Conservation (phyloP, 1,140 invertebrate genomes). For the Megalonaias nervosa region DNA sequence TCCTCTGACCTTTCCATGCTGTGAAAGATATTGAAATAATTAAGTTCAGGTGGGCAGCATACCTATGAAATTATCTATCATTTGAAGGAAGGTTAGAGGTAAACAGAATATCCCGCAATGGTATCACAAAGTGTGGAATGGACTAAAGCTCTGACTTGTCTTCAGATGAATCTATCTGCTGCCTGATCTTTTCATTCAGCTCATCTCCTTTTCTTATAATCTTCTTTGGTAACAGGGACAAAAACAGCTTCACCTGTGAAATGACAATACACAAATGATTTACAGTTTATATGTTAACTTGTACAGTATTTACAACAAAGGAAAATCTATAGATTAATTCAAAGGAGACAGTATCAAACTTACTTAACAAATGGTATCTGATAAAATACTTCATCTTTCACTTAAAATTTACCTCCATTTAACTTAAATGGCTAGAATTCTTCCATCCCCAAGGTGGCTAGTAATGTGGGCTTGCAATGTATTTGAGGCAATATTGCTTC, state of each 20-base stretch:
- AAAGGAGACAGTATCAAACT: background rate
- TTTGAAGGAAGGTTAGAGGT: too few relatives aligned
- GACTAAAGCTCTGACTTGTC: too few relatives aligned
- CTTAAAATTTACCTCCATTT: background rate
- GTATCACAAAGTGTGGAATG: too few relatives aligned
- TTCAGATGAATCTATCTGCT: too few relatives aligned
- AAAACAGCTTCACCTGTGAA: constrained; percentile 53
- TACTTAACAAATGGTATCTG: background rate
- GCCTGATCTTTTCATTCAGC: constrained; percentile 28
- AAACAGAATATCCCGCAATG: too few relatives aligned
- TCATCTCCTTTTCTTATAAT: constrained; percentile 48
- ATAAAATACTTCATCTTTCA: background rate
- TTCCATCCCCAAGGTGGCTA: too few relatives aligned
- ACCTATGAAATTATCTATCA: too few relatives aligned
- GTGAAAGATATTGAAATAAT: too few relatives aligned
- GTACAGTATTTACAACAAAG: background rate
- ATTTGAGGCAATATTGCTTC: too few relatives aligned
- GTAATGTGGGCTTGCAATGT: too few relatives aligned
- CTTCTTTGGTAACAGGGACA: constrained; percentile 53
- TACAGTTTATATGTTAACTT: background rate
- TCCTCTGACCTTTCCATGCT: too few relatives aligned
- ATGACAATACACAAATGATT: constrained; percentile 10
- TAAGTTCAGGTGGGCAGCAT: too few relatives aligned
- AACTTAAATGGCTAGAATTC: background rate
- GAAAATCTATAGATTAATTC: background rate